Conservation (phyloP, 2,888 invertebrate species). For the Chrysolina americana region DNA sequence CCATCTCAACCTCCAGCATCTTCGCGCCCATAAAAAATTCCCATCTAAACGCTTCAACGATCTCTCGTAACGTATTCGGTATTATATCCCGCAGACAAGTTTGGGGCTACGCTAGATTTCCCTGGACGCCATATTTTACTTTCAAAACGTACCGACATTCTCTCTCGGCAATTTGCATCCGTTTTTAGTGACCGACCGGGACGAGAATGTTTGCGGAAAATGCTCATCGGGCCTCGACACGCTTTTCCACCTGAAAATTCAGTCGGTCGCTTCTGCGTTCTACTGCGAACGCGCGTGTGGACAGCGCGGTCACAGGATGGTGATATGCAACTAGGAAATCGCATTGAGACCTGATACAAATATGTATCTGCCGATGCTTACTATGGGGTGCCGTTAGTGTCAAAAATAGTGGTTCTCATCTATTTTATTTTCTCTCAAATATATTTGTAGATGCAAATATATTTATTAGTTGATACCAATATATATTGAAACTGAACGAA, state of each 20-base stretch:
- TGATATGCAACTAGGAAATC: too few relatives aligned
- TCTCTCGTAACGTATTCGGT: constrained; percentile 44
- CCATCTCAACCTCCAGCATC: constrained; percentile 26
- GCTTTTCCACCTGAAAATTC: constrained; percentile 43
- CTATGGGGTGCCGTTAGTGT: too few relatives aligned
- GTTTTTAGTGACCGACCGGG: constrained; percentile 46
- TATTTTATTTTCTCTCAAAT: too few relatives aligned
- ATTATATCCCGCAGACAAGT: constrained; percentile 55
- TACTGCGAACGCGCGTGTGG: too few relatives aligned
- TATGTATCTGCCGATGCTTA: too few relatives aligned
- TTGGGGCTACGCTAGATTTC: constrained; percentile 57
- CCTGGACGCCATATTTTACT: constrained; percentile 63
- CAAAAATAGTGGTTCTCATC: too few relatives aligned
- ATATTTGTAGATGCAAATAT: too few relatives aligned
- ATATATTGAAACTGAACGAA: too few relatives aligned
- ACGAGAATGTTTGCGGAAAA: constrained; percentile 44
- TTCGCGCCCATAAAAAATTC: constrained; percentile 36
- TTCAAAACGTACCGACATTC: constrained; percentile 56
- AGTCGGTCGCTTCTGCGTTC: constrained; percentile 33
- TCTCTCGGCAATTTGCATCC: constrained; percentile 61
- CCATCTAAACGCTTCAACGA: constrained; percentile 40
- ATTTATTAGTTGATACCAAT: too few relatives aligned
- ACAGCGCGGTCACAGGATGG: too few relatives aligned
- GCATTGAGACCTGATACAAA: too few relatives aligned
- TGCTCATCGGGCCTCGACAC: constrained; percentile 37